Base-by-base conservation (phyloP, 2,888 invertebrate species). In the Epinotia bilunana region DNA sequence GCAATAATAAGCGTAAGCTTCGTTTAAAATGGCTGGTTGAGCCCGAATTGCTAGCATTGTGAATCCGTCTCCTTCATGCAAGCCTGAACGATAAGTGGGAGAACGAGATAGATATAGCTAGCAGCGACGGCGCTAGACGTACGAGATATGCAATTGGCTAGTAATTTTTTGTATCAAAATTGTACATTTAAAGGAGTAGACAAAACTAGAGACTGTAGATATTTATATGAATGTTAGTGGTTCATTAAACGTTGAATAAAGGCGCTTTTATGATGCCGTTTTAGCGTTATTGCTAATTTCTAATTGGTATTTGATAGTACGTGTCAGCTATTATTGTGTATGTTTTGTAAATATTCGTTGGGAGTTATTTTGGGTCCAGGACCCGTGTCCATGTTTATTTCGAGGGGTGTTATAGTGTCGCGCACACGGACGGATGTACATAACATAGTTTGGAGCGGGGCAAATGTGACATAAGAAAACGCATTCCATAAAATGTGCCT, bases 171-270 rank as follows among this genome's bases (percentile, higher is more conserved):
- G 84, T 85, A 84, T 78, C 70, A 79, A 80, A 79, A 83, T 80
- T 84, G 79, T 79, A 83, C 81, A 80, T 65, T 70, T 83, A 82
- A 83, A 81, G 79, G 77, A 83, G 86, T 90, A 91, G 91, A 84
- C 85, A 87, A 86, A 84, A 81, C 87, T 88, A 90, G 88, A 91
- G 90, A 91, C 87, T 90, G 90, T 92, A 92, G 91, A 83, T 90
- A 87, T 87, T 86, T 91, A 90, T 90, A 91, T 91, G 80, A 91
- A 90, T 91, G 91, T 91, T 92, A 91, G 92, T 87, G 86, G 89
- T 91, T 90, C 88, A 86, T 87, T 79, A 77, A 73, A 74, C 79
- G 78, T 84, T 79, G 53, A 83, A 87, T 87, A 53, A 71, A 71
- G 87, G 86, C 88, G 90, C 90, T 90, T 90, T 85, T 86, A 85